Percentiles rank a stretch among this genome's conserved stretches.
Conservation (phyloP, 2,888 invertebrate genomes). For the Anagyrus pseudococci region DNA sequence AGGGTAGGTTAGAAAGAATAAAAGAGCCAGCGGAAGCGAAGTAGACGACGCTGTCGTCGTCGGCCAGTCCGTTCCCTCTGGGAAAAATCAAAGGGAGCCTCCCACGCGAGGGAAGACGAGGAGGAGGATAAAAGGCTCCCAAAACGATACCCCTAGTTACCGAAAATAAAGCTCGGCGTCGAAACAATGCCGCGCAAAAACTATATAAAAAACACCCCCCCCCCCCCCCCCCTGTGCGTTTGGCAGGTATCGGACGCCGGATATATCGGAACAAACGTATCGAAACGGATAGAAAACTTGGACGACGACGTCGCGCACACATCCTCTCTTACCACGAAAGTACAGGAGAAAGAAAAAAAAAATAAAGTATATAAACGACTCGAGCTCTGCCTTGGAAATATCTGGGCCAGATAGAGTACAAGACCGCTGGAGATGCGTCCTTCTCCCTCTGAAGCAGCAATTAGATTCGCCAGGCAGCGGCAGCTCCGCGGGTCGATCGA, state of each 20-base stretch:
- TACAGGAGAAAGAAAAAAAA: background rate
- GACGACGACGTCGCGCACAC: no score
- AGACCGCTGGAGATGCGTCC: background rate
- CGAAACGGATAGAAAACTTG: no score
- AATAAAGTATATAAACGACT: background rate
- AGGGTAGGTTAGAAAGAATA: background rate
- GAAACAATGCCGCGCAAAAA: no score
- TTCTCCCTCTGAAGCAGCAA: slow-evolving; percentile 11
- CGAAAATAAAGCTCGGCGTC: no score
- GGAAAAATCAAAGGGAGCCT: slow-evolving; percentile 13
- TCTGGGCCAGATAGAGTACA: background rate
- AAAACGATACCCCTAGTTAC: background rate
- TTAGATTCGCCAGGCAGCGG: slow-evolving; percentile 30
- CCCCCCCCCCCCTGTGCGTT: no score
- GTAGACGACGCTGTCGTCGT: background rate
- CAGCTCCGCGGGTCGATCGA: slow-evolving; percentile 6
- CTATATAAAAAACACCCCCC: no score
- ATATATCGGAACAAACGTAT: no score
- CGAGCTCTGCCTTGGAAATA: no score
- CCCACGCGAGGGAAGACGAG: background rate
- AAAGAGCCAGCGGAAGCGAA: slow-evolving; percentile 3
- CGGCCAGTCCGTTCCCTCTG: background rate
- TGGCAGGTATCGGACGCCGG: no score
- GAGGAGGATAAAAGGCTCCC: no score
- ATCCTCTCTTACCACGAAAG: no score